phyloP scores from a whole-genome alignment of 2,888 invertebrate species.

The Parapristionchus giblindavisi region DNA sequence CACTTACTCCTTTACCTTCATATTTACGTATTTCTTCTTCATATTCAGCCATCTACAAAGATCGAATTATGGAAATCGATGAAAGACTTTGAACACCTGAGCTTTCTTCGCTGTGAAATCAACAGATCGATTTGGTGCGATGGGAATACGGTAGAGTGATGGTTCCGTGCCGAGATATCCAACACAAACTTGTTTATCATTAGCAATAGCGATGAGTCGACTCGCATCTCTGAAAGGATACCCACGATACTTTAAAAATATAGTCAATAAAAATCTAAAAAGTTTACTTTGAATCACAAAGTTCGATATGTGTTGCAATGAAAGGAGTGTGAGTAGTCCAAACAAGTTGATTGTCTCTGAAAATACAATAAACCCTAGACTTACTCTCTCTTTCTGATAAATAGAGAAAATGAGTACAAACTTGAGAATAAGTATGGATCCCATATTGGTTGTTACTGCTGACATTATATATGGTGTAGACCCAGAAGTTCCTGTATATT shows the following conservation, averaged over 20 bases:
- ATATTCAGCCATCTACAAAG: constrained; percentile 21
- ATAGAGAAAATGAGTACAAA: too few relatives aligned
- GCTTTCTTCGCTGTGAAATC: constrained; percentile 21
- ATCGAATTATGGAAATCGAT: background rate
- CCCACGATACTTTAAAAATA: background rate
- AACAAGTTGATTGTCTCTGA: constrained; percentile 45
- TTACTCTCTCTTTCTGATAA: background rate
- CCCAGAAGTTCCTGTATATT: background rate
- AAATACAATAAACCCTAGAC: background rate
- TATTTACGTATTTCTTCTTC: constrained; percentile 22
- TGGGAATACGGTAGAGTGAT: constrained; percentile 35
- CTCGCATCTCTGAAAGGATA: background rate
- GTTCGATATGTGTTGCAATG: constrained; percentile 12
- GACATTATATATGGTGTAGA: background rate
- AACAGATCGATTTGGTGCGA: constrained; percentile 26
- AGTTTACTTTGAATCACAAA: constrained; percentile 19
- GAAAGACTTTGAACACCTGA: background rate
- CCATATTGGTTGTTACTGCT: constrained; percentile 42
- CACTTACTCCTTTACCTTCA: background rate
- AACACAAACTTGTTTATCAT: constrained; percentile 16
- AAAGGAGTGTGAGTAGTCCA: constrained; percentile 52
- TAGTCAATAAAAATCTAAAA: background rate
- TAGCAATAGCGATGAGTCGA: background rate
- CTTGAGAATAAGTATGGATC: constrained; percentile 44
- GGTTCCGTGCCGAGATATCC: constrained; percentile 50